Base-by-base conservation (phyloP, 2,113 vertebrate genomes). In the Leucopsar rothschildi region DNA sequence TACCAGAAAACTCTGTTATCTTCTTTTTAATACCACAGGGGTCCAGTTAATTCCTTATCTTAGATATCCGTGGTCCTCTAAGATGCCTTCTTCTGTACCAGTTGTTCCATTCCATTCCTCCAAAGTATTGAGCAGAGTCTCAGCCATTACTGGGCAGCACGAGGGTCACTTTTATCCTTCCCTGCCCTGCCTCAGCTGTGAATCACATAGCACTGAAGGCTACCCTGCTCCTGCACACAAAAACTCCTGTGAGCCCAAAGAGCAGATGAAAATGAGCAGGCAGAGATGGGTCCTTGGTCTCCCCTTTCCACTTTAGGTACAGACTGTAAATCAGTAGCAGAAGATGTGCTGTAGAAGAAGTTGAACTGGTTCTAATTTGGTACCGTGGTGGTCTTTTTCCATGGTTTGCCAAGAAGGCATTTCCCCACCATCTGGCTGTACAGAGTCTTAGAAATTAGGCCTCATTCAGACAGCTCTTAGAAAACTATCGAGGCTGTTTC, bases 351-450 rank as follows among this genome's bases (percentile, higher is more conserved):
- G 12, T 16, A 40, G 52, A 28, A 91, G 65, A 71, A 86, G 20
- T 65, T 52, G 57, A 59, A n/a, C 77, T 95, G 91, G 72, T 93
- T 95, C 64, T 92, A 92, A 93, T 95, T 91, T 89, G 75, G 55
- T 65, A 22, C 37, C 2, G 0, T 75, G 91, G 86, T 95, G 86
- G 88, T 95, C 93, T 95, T 95, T 95, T 91, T 91, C 94, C 73
- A 80, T 76, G 49, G 57, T 82, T 89, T 91, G 37, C 49, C 55
- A 37, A 95, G 64, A 52, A 89, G 33, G 45, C 61, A 79, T 92
- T 91, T 72, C 73, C 33, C 53, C 49, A 79, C n/a, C 92, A 87
- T 93, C 78, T 89, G 94, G 27, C 52, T 72, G 10, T n/a, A 75
- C 5, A 49, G 21, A 78, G 15, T 47, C 72, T 47, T 39, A 68